Evolutionary conservation across 2,113 vertebrate genomes (phyloP).

Genomic region (Thalassarche chlororhynchos): DNA sequence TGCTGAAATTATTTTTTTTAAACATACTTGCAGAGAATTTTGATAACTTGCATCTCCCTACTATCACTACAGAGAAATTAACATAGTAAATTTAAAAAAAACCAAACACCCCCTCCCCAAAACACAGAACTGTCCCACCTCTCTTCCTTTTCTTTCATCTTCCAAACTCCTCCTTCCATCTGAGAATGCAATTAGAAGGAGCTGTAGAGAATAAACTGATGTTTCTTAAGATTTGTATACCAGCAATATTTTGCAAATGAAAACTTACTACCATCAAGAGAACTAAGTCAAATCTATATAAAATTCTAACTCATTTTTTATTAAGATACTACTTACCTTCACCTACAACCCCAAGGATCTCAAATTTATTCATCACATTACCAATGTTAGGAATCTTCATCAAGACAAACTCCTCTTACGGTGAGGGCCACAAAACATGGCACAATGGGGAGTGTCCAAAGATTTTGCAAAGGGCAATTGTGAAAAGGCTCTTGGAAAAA

Average conservation of each 20-base stretch:
- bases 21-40: neutral
- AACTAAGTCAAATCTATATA: neutral
- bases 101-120: accelerated
- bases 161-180: neutral
- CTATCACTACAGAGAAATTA: neutral
- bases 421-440: slow-evolving; percentile 81
- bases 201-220: neutral
- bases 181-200: neutral
- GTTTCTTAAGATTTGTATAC: neutral
- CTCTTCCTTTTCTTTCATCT: neutral
- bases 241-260: neutral
- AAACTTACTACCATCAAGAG: neutral
- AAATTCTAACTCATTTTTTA: neutral
- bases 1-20: neutral
- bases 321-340: slow-evolving; percentile 87
- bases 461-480: neutral
- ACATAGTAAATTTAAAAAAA: neutral
- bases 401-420: slow-evolving; percentile 88
- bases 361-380: slow-evolving; percentile 99
- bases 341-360: slow-evolving; percentile 99
- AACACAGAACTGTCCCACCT: neutral
- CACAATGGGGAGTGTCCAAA: slow-evolving; percentile 35
- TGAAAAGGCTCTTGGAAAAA: neutral
- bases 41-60: neutral
- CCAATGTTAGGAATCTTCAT: slow-evolving; percentile 97